Conservation (phyloP, 2,113 vertebrate genomes). For the Chrysochloris asiatica region DNA sequence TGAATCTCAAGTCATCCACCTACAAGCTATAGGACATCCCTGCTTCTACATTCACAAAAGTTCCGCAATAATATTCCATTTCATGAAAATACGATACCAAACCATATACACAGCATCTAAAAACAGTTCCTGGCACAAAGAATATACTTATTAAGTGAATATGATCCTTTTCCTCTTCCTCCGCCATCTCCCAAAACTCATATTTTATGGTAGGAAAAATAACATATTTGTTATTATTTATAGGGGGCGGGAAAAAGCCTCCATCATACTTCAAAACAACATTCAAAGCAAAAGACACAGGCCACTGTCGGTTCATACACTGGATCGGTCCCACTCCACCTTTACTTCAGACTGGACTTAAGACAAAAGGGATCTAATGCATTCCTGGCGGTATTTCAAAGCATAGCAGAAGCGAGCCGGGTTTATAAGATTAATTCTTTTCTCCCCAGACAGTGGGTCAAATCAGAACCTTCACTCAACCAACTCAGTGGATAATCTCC, state of each 20-base stretch:
- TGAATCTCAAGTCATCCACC: neutral
- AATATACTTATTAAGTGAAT: slow-evolving; percentile 22
- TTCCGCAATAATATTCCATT: neutral
- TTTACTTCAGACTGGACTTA: slow-evolving; percentile 57
- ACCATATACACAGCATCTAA: slow-evolving; percentile 3
- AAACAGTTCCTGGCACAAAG: neutral
- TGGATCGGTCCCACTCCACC: slow-evolving; percentile 10
- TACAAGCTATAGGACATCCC: neutral
- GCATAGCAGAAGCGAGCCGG: slow-evolving; percentile 77
- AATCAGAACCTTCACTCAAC: slow-evolving; percentile 83
- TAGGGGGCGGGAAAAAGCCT: neutral
- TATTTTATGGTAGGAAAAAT: neutral
- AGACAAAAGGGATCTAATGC: slow-evolving; percentile 73
- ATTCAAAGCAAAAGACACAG: neutral
- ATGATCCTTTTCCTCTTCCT: neutral
- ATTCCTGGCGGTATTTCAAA: slow-evolving; percentile 35
- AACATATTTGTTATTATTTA: no score
- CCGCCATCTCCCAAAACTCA: neutral
- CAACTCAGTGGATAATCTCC: slow-evolving; percentile 84
- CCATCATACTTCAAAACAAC: neutral
- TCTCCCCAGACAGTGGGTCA: slow-evolving; percentile 86
- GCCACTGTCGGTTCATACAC: neutral
- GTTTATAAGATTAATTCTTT: slow-evolving; percentile 87
- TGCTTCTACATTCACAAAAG: neutral
- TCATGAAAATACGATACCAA: neutral